Evolutionary conservation across 2,113 vertebrate genomes (phyloP), one percentile per base, ranked within the genome.

Genomic region (Saguinus imperator): DNA sequence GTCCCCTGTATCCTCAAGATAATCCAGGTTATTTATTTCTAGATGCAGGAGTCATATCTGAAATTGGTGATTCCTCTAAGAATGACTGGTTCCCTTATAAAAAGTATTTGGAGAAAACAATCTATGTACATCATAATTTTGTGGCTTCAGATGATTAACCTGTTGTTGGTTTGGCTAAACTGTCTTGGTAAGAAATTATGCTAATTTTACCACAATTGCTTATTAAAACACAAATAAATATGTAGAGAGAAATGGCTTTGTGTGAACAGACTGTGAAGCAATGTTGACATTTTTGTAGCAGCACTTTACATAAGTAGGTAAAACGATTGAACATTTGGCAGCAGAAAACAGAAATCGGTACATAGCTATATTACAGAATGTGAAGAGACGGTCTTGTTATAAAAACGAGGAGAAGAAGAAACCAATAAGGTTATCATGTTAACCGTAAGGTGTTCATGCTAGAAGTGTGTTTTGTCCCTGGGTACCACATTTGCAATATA

Each of bases 151-250:
- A 73, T 70, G 57, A 61, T 50, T 45, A 77, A 80, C 27, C 7
- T 37, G 21, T 17, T 92, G 43, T 85, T 17, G 90, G 43, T 87
- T 80, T 92, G 45, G 29, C 4, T 52, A 81, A 68, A 82, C 6
- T 87, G 17, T 37, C 66, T 85, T 84, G 77, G 25, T 89, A 87
- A 64, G 73, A 79, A 94, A 91, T 94, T 66, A 82, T 55, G 73
- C 12, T 85, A 43, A 58, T 45, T 43, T 95, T 87, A 43, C 20
- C 75, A 89, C 87, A 61, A 68, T 17, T 76, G 2, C 21, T 7
- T 55, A 6, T 70, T 85, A 89, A 85, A 85, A 64, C 4, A 64
- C 16, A 94, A 52, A 43, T 89, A 92, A 94, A 29, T 75, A 70
- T 18, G 10, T 57, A n/a, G 3, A 89, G 27, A 94, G 37, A 95